Evolutionary conservation across 2,888 invertebrate genomes (phyloP), one percentile per base, ranked within the genome.

Genomic region (Dendrolimus pini): DNA sequence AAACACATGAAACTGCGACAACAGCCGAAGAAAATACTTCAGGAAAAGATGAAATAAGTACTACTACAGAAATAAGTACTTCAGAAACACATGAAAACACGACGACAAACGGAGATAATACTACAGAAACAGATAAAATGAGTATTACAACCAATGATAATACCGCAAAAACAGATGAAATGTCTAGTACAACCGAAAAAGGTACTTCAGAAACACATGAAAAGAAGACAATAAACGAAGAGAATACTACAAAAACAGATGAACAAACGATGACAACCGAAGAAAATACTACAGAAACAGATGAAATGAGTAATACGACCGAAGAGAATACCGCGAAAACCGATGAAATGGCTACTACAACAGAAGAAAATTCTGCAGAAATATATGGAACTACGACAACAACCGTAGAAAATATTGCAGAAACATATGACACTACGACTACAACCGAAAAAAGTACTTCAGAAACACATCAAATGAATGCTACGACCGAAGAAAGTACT

Each of bases 191-290:
- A 1, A 53, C 61, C 13, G 58, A 56, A 52, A 41, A 42, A 2
- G 41, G 41, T 18, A 60, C 52, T 12, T 53, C 41, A 55, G 41
- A 53, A 41, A 8, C 7, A 52, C 30, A 55, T 54, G 7, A 55
- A 9, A 10, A 14, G 13, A 9, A 18, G 13, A 18, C 59, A 9
- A 55, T 2, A 6, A n/a, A 1, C 52, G n/a, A 10, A 7, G 53
- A 53, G 14, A 53, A 13, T 0, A 52, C 52, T 12, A 3, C 52
- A 1, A 55, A 57, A 30, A 13, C 52, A 18, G 14, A 56, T 9
- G n/a, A 47, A 14, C 12, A 58, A 7, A 54, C 52, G 47, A 53
- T 41, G 41, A 30, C 18, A 1, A 53, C 61, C 13, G 58, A 56
- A 52, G 41, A 42, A 2, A 52, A 47, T 18, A 60, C 52, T 12